phyloP scores from a whole-genome alignment of 1,140 invertebrate genomes.

The Drosophila teissieri region DNA sequence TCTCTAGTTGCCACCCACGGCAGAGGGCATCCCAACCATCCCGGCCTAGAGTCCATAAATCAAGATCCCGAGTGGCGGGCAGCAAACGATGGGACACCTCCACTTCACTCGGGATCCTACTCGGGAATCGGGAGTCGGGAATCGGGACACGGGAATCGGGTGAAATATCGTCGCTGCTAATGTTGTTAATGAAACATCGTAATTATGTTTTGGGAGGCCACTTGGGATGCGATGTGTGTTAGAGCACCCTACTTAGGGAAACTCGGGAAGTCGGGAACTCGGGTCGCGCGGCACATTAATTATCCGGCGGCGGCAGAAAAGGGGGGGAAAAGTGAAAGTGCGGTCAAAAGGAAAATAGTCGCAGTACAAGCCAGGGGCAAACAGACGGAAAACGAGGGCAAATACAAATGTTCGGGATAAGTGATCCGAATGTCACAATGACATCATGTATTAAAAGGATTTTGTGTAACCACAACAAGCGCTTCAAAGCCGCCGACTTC shows the following conservation, averaged over 20 bases:
- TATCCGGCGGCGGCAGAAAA: conserved; percentile 60
- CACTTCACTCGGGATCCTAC: conserved; percentile 50
- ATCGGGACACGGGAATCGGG: conserved; percentile 23
- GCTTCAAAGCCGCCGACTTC: conserved; percentile 24
- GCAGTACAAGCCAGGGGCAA: conserved; percentile 16
- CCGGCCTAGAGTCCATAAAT: conserved; percentile 71
- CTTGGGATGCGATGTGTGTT: conserved; percentile 12
- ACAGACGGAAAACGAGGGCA: conserved; percentile 45
- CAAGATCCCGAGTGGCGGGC: conserved; percentile 39
- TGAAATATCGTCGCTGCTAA: conserved; percentile 80
- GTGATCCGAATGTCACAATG: conserved; percentile 34
- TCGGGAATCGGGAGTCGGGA: neutral
- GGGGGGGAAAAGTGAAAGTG: conserved; percentile 34
- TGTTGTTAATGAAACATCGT: conserved; percentile 82
- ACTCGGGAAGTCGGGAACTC: neutral
- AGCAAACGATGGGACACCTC: conserved; percentile 19
- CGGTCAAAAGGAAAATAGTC: conserved; percentile 34
- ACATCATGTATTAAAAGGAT: conserved; percentile 75
- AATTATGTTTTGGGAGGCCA: conserved; percentile 74
- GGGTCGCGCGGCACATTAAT: conserved; percentile 68
- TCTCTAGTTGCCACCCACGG: conserved; percentile 70
- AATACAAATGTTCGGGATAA: conserved; percentile 60
- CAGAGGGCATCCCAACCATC: conserved; percentile 61
- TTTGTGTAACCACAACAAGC: conserved; percentile 46
- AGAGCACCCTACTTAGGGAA: conserved; percentile 69